phyloP scores from a whole-genome alignment of 2,797 vertebrate genomes.

The Epinephelus malabaricus region DNA sequence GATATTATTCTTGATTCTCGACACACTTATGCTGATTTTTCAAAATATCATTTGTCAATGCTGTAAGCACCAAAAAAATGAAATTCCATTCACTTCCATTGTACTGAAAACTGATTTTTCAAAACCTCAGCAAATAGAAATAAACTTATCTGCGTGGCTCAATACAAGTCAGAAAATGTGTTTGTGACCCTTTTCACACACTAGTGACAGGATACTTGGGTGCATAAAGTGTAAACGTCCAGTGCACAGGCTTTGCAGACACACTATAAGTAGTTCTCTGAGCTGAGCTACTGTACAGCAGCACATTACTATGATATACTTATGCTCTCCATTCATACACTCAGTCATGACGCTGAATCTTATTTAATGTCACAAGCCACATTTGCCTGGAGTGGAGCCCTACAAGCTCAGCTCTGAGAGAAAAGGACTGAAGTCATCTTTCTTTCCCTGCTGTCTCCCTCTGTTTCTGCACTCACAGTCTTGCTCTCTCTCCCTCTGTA shows the following conservation, averaged over 20 bases:
- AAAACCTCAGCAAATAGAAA: neutral
- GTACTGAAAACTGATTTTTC: neutral
- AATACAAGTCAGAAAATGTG: neutral
- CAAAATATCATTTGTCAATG: neutral
- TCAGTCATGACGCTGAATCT: slow-evolving; percentile 69
- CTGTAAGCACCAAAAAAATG: neutral
- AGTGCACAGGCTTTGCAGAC: slow-evolving; percentile 26
- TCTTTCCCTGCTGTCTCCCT: slow-evolving; percentile 55
- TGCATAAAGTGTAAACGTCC: slow-evolving; percentile 10
- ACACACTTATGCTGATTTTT: neutral
- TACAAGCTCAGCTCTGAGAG: slow-evolving; percentile 51
- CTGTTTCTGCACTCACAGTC: slow-evolving; percentile 48
- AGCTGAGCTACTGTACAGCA: slow-evolving; percentile 49
- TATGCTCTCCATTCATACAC: slow-evolving; percentile 68
- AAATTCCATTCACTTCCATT: neutral
- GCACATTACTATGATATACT: slow-evolving; percentile 71
- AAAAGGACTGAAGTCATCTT: slow-evolving; percentile 69
- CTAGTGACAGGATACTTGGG: neutral
- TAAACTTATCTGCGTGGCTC: neutral
- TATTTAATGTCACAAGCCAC: slow-evolving; percentile 72
- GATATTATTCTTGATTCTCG: neutral
- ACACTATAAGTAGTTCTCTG: slow-evolving; percentile 22
- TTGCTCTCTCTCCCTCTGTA: slow-evolving; percentile 26
- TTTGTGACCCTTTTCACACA: neutral
- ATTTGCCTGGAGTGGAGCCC: slow-evolving; percentile 71